Evolutionary conservation across 1,140 invertebrate genomes (phyloP), one percentile per base, ranked within the genome.

Genomic region (Macrostomum lignano): DNA sequence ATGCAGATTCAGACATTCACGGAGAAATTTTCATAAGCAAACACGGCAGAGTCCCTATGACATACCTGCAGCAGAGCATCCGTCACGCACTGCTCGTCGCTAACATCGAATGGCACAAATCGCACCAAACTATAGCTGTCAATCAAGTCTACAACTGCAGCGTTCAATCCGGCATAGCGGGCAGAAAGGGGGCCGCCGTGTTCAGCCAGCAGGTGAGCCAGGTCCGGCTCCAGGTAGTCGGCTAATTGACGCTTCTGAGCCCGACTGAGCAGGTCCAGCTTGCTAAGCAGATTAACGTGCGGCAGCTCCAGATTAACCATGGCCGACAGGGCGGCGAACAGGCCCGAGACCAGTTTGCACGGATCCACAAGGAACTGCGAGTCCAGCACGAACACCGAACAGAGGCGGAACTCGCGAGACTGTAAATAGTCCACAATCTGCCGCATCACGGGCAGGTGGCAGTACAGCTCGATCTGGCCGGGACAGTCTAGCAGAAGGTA

Each of bases 401-500:
- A 93, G 17, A 93, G 61, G 36, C 70, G 67, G 46, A 93, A 93
- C 55, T 81, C 73, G 24, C 66, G 65, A 6, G 31, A 36, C 37
- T 63, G 55, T n/a, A 93, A 58, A n/a, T 67, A 55, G 20, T 71
- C 66, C 1, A 84, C 73, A 13, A 36, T 13, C 26, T 10, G 17
- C 41, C 67, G 67, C 51, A 94, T 81, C 9, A 81, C 70, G 29
- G 73, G 71, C 47, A 96, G 66, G 55, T 96, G 86, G 19, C 81
- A 91, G 52, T 93, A 96, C 0, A 98, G 59, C 58, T 98, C 91
- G 40, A 98, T 86, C 65, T 96, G 88, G 3, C 88, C 86, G 7
- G 88, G 86, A 55, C 84, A 93, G 61, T 96, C 88, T 53, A 98
- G 93, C n/a, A 98, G 58, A 32, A 93, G 70, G 48, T 94, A 96